Conservation (phyloP, 2,113 vertebrate species). For the Chionodraco myersi region DNA sequence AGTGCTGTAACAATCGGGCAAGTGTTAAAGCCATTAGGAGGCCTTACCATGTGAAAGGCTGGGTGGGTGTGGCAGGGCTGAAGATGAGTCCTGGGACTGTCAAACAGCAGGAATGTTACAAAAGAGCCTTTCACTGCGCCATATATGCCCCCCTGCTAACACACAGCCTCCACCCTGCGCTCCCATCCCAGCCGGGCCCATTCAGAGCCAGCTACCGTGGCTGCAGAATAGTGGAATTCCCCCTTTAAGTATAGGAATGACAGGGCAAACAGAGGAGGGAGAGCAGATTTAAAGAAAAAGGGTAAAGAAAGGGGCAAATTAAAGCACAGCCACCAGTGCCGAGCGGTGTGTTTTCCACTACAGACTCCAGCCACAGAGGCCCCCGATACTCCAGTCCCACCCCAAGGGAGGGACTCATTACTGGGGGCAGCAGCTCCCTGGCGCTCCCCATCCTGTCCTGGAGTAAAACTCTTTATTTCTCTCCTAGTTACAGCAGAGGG, state of each 20-base stretch:
- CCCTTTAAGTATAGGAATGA: slow-evolving; percentile 77
- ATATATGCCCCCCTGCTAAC: slow-evolving; percentile 44
- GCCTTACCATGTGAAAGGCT: slow-evolving; percentile 90
- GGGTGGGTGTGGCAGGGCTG: slow-evolving; percentile 81
- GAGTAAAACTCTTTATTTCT: slow-evolving; percentile 62
- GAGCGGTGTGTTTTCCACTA: slow-evolving; percentile 37
- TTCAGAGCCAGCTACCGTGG: slow-evolving; percentile 66
- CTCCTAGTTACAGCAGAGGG: slow-evolving; percentile 43
- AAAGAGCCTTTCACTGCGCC: slow-evolving; percentile 83
- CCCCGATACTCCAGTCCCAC: slow-evolving; percentile 28
- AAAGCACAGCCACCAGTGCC: slow-evolving; percentile 7
- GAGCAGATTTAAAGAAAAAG: slow-evolving; percentile 13
- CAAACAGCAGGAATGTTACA: slow-evolving; percentile 86
- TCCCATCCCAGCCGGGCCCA: slow-evolving; percentile 46
- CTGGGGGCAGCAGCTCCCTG: slow-evolving; percentile 41
- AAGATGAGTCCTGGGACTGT: slow-evolving; percentile 87
- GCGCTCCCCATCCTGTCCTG: slow-evolving; percentile 43
- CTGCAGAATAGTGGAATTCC: slow-evolving; percentile 69
- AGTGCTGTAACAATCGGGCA: slow-evolving; percentile 55
- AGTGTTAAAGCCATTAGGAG: slow-evolving; percentile 87
- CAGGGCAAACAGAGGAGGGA: slow-evolving; percentile 80
- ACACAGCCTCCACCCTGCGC: slow-evolving; percentile 43
- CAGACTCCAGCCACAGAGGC: slow-evolving; percentile 22
- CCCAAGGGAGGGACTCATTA: slow-evolving; percentile 56
- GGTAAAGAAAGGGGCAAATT: slow-evolving; percentile 29